phyloP scores from a whole-genome alignment of 2,888 invertebrate genomes.

The Nomada lathburiana region DNA sequence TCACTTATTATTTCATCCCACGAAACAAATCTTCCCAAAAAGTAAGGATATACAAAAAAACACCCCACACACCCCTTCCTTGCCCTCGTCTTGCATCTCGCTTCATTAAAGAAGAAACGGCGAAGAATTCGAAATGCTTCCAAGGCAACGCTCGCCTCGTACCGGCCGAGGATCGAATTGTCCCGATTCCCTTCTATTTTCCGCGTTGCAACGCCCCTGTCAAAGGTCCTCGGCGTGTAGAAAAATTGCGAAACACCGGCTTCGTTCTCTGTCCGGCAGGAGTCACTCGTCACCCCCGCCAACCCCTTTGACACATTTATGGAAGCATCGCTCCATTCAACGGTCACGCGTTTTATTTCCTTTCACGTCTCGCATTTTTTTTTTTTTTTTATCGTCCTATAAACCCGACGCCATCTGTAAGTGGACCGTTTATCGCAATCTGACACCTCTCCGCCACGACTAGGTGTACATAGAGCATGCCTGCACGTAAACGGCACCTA shows the following conservation, averaged over 20 bases:
- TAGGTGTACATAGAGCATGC: slow-evolving; percentile 46
- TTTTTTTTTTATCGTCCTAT: slow-evolving; percentile 52
- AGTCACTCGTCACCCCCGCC: not conserved
- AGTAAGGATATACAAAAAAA: too few species aligned
- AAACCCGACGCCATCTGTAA: slow-evolving; percentile 55
- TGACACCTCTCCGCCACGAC: slow-evolving; percentile 52
- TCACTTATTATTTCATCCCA: too few species aligned
- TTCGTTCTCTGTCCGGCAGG: not conserved
- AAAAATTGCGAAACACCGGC: not conserved
- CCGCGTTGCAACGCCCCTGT: too few species aligned
- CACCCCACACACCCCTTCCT: too few species aligned
- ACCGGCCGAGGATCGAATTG: too few species aligned
- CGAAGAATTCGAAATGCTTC: too few species aligned
- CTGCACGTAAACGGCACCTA: slow-evolving; percentile 45
- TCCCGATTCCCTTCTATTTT: too few species aligned
- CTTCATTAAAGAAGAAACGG: too few species aligned
- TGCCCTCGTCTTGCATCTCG: too few species aligned
- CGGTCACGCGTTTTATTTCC: slow-evolving; percentile 38
- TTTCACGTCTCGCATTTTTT: slow-evolving; percentile 32
- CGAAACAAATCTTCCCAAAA: too few species aligned
- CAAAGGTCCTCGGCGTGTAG: not conserved
- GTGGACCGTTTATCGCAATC: slow-evolving; percentile 62
- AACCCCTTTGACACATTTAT: slow-evolving; percentile 17
- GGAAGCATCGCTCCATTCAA: slow-evolving; percentile 26
- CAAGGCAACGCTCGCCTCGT: too few species aligned